Base-by-base conservation (phyloP, 2,888 invertebrate species). In the Gonocerus acuteangulatus region DNA sequence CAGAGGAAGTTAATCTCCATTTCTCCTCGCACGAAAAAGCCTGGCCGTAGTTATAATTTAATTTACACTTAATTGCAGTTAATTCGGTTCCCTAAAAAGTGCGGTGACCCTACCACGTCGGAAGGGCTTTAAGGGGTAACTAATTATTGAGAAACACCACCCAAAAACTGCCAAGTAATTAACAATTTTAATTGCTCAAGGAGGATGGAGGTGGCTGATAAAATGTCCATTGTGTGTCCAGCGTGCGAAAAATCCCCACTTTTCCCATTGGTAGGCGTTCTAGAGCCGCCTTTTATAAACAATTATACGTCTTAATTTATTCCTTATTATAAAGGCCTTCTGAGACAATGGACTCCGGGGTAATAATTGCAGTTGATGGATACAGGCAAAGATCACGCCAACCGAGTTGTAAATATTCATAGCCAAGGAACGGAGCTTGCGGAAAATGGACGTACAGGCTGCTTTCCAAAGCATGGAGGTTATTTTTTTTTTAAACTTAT, bases 191-290 rank as follows among this genome's bases (percentile, higher is more conserved):
- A 27, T 27, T 27, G 27, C 27, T 4, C 27, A 4, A 27, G 9
- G 27, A 15, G 39, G 39, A 39, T 39, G 39, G 39, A n/a, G 4
- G 39, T n/a, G 3, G 39, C 39, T 39, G 39, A 39, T 39, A 39
- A 39, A 39, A 39, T 39, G 39, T 39, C 39, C 39, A 39, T 39
- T 39, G 39, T 39, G 39, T 39, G 39, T 39, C 39, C 39, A 39
- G 39, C 39, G 39, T 39, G 39, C 39, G 39, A 39, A 39, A 39
- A 11, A 3, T n/a, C 39, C 39, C 39, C n/a, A n/a, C 27, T 9
- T 6, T 27, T 27, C 27, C 27, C 27, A 27, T n/a, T n/a, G 32
- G 39, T 6, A 15, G n/a, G n/a, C n/a, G 39, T 6, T 9, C 7
- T 32, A 11, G 32, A 39, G n/a, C 39, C 39, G 7, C 39, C 15